Evolutionary conservation across 2,113 vertebrate genomes (phyloP).

Genomic region (Eulemur macaco): DNA sequence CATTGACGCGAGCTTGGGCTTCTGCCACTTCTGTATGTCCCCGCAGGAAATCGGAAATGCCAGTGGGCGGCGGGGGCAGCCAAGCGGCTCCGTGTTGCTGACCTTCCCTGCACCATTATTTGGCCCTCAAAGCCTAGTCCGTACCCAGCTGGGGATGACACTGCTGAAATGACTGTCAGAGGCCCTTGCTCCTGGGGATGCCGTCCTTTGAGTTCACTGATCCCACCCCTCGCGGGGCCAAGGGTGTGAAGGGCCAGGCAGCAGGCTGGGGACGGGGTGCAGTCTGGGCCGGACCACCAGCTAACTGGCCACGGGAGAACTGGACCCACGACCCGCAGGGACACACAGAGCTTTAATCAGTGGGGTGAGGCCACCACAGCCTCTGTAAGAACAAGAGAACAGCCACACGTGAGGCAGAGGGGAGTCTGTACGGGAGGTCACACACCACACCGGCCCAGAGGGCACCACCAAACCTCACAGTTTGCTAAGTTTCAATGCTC

Average conservation of each 20-base stretch:
- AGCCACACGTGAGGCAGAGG: not conserved
- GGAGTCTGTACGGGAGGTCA: not conserved
- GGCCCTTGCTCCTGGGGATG: fast-evolving
- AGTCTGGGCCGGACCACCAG: not conserved
- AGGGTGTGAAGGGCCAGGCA: not conserved
- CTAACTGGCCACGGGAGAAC: not conserved
- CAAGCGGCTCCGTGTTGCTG: not conserved
- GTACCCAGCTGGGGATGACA: not conserved
- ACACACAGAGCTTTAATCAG: not conserved
- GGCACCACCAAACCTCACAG: slow-evolving; percentile 30
- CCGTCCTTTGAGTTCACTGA: not conserved
- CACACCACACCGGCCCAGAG: fast-evolving
- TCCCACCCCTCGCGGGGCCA: not conserved
- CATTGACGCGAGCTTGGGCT: fast-evolving
- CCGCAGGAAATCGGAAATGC: not conserved
- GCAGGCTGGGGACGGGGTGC: not conserved
- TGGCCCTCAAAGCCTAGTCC: not conserved
- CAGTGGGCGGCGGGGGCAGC: not conserved
- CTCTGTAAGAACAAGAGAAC: not conserved
- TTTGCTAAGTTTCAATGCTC: slow-evolving; percentile 61
- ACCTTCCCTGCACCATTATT: not conserved
- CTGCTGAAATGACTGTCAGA: not conserved
- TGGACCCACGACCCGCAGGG: fast-evolving
- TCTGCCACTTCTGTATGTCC: not conserved
- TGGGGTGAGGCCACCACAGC: not conserved